Percentiles rank a stretch among this genome's conserved stretches.
phyloP scores from a whole-genome alignment of 2,797 vertebrate species.

The Cheirogaleus major region DNA sequence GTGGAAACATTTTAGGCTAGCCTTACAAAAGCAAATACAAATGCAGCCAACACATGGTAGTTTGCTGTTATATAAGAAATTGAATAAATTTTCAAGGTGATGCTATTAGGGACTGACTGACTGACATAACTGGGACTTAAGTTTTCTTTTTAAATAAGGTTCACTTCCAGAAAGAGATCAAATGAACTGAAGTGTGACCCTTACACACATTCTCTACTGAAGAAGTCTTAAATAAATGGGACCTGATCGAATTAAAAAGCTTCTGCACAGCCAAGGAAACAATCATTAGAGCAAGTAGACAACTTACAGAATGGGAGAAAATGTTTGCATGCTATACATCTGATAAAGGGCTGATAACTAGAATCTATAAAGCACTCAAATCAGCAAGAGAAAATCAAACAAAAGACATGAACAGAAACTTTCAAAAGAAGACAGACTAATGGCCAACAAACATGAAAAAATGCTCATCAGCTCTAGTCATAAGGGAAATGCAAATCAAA shows the following conservation, averaged over 20 bases:
- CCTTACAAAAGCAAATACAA: constrained; percentile 30
- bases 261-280: too few species aligned
- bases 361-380: too few species aligned
- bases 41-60: neutral
- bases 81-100: constrained; percentile 7
- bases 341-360: too few species aligned
- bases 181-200: neutral
- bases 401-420: too few species aligned
- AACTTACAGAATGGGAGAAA: too few species aligned
- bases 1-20: neutral
- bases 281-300: too few species aligned
- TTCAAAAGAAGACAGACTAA: too few species aligned
- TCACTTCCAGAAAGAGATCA: constrained; percentile 5
- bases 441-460: too few species aligned
- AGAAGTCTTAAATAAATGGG: neutral
- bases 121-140: neutral
- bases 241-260: neutral
- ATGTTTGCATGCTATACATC: too few species aligned
- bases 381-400: too few species aligned
- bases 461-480: too few species aligned
- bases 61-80: neutral
- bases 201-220: neutral
- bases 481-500: too few species aligned
- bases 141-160: neutral
- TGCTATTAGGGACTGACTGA: neutral